Conservation (phyloP, 2,113 vertebrate genomes). For the mouse (Mus musculus) region GRCm39 chr2:64881501-64882000, state of each 20-base stretch:
- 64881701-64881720: not conserved
- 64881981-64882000: not conserved
- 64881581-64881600: not conserved
- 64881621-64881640: not conserved
- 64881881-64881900: not conserved
- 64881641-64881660: not conserved
- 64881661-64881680: not conserved
- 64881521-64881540: not conserved
- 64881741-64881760: slow-evolving; percentile 9
- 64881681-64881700: slow-evolving; percentile 7
- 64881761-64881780: not conserved
- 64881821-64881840: not conserved
- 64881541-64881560: not conserved
- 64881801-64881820: not conserved
- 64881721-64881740: not conserved
- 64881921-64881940: not conserved
- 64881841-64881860: not conserved
- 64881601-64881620: slow-evolving; percentile 41
- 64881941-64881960: not conserved
- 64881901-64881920: not conserved
- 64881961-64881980: not conserved
- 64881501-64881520: not conserved
- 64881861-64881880: not conserved
- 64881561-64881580: not conserved
- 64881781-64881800: not conserved